phyloP scores from a whole-genome alignment of 2,797 vertebrate species.

The Loriculus beryllinus region DNA sequence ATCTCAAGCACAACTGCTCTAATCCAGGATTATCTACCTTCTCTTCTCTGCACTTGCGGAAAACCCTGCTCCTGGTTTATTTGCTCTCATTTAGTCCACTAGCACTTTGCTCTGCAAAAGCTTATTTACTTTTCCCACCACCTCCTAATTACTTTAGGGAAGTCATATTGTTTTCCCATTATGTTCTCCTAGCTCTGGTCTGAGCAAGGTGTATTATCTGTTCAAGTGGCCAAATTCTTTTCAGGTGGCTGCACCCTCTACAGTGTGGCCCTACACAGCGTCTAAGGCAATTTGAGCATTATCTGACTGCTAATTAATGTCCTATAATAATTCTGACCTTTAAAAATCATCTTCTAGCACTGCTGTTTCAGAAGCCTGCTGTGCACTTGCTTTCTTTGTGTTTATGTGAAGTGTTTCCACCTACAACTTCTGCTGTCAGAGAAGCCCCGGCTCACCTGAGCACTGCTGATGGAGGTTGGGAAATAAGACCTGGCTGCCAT shows the following conservation, averaged over 20 bases:
- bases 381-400: background rate
- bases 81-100: background rate
- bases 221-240: constrained; percentile 3
- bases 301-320: constrained; percentile 47
- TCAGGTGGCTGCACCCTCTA: constrained; percentile 4
- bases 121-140: background rate
- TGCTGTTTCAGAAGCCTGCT: constrained; percentile 16
- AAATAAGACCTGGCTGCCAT: background rate
- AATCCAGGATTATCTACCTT: background rate
- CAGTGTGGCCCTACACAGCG: background rate
- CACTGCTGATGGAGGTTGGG: background rate
- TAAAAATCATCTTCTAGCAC: constrained; percentile 14
- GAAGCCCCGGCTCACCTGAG: background rate
- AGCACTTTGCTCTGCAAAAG: background rate
- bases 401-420: background rate
- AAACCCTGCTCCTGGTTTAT: background rate
- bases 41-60: background rate
- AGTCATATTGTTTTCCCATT: constrained; percentile 17
- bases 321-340: constrained; percentile 58
- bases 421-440: background rate
- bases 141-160: constrained; percentile 16
- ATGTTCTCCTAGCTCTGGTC: background rate
- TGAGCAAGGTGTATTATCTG: background rate
- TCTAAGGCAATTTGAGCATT: constrained; percentile 13
- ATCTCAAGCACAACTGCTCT: background rate